phyloP scores from a whole-genome alignment of 1,140 invertebrate genomes.

The Leptinotarsa defecta region DNA sequence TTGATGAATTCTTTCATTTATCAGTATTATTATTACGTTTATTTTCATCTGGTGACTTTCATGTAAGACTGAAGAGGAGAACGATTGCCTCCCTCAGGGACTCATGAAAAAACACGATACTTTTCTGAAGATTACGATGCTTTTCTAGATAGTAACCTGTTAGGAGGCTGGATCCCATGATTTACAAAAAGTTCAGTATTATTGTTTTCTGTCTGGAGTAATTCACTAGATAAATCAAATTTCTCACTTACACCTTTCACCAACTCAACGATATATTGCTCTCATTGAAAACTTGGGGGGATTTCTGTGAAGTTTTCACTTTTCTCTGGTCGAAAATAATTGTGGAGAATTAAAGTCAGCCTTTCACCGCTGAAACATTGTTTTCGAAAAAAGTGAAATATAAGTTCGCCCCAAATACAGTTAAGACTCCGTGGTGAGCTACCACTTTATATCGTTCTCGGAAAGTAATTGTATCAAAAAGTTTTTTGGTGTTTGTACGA shows the following conservation, averaged over 20 bases:
- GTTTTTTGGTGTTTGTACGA: background rate
- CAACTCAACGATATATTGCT: background rate
- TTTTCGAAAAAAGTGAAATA: constrained; percentile 7
- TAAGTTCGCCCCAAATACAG: constrained; percentile 8
- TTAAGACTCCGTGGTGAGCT: background rate
- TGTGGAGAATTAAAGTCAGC: background rate
- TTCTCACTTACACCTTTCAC: background rate
- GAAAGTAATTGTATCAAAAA: constrained; percentile 9
- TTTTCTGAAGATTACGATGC: no score
- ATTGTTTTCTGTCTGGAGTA: no score
- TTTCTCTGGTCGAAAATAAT: constrained; percentile 3
- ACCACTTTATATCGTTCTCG: background rate
- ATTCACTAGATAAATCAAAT: background rate
- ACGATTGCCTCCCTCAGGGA: no score
- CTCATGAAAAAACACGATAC: no score
- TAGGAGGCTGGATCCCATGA: no score
- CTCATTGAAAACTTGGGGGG: background rate
- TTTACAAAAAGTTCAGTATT: no score
- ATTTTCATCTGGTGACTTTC: no score
- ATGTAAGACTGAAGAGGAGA: no score
- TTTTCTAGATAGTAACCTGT: no score
- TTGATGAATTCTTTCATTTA: no score
- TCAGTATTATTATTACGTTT: no score
- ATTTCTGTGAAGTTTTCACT: background rate
- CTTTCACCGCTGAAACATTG: background rate